phyloP scores from a whole-genome alignment of 1,140 invertebrate species.

The Kradibia gibbosae region DNA sequence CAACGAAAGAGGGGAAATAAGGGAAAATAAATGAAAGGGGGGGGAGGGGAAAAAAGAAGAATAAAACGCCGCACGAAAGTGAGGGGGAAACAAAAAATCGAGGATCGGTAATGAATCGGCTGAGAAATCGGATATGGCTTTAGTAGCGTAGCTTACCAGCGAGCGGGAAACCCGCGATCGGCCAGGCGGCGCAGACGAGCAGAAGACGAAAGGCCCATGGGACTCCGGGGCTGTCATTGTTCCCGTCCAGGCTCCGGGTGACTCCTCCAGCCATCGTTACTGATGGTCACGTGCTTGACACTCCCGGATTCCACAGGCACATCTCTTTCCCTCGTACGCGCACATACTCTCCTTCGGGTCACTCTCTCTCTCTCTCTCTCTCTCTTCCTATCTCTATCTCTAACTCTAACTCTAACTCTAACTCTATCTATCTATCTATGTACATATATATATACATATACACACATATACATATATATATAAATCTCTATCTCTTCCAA shows the following conservation, averaged over 20 bases:
- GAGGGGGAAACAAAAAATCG: neutral
- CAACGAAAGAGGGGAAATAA: too few relatives aligned
- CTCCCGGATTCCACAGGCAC: conserved; percentile 10
- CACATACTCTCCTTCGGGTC: neutral
- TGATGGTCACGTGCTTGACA: conserved; percentile 1
- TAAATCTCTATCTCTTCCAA: too few relatives aligned
- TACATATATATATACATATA: too few relatives aligned
- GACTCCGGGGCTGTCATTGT: neutral
- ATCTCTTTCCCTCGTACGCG: neutral
- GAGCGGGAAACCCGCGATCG: conserved; percentile 41
- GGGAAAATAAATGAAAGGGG: neutral
- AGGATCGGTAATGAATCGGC: too few relatives aligned
- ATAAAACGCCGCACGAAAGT: neutral
- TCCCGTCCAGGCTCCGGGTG: neutral
- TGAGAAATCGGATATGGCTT: too few relatives aligned
- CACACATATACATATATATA: too few relatives aligned
- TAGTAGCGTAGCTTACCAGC: conserved; percentile 32
- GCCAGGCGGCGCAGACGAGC: conserved; percentile 30
- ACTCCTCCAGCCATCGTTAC: conserved; percentile 1
- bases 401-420: too few relatives aligned
- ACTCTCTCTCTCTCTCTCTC: conserved; percentile 9
- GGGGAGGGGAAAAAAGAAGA: neutral
- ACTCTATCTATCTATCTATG: too few relatives aligned
- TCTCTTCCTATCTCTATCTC: neutral
- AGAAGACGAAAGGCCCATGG: neutral